These are phyloP conservation scores for Sitodiplosis mosellana DNA, from an alignment of 1,140 invertebrate species.

Conservation along the genomic window DNA sequence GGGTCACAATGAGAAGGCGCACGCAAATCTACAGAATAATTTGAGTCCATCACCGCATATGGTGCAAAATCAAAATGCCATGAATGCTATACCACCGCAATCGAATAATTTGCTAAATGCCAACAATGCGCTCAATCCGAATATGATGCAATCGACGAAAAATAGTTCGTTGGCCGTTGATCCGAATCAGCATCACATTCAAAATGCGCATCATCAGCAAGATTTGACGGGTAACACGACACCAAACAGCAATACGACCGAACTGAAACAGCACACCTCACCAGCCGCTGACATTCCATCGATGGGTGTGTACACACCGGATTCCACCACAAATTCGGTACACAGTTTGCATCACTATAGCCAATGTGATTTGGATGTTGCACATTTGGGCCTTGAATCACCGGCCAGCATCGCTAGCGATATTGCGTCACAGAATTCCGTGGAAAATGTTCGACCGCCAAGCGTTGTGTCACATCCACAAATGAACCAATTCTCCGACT, in stretches of 20 bases:
- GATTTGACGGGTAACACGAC: constrained; percentile 1
- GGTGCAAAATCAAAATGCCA: no score
- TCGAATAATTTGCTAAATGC: background rate
- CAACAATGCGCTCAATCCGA: background rate
- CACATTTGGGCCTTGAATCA: constrained; percentile 66
- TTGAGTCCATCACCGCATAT: no score
- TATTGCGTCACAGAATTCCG: constrained; percentile 55
- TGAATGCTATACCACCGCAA: no score
- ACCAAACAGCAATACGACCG: constrained; percentile 1
- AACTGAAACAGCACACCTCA: constrained; percentile 23
- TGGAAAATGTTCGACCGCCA: constrained; percentile 37
- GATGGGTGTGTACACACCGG: constrained; percentile 66
- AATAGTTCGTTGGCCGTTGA: background rate
- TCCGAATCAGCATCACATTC: background rate
- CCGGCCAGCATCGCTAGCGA: constrained; percentile 74
- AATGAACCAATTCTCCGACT: constrained; percentile 36
- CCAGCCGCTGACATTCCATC: constrained; percentile 45
- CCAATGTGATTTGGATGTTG: constrained; percentile 63
- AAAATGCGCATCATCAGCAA: background rate
- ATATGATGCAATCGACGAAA: background rate
- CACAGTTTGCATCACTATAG: constrained; percentile 57
- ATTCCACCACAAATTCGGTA: constrained; percentile 68
- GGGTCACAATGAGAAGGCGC: no score
- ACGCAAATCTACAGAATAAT: no score
- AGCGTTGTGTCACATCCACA: constrained; percentile 30